Evolutionary conservation across 2,888 invertebrate genomes (phyloP), one percentile per base, ranked within the genome.

Genomic region (Crossocerus cetratus): DNA sequence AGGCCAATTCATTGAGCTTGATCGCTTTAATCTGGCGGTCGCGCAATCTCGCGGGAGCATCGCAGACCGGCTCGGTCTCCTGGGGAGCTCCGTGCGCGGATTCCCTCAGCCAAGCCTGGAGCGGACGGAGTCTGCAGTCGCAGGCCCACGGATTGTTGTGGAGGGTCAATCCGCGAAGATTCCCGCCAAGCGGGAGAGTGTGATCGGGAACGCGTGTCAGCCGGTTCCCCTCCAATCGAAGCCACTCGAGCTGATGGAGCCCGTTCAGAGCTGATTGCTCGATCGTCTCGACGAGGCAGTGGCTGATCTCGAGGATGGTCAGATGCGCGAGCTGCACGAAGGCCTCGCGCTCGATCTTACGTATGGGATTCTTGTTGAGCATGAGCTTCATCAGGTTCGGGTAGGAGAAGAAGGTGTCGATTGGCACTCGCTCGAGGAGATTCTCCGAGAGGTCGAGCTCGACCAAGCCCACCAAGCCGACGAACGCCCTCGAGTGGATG

Each of bases 81-180:
- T 95, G 94, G 8, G 96, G 95, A 81, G 95, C 94, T 86, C 94
- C 95, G 87, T 94, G 94, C 0, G 86, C 83, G 0, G 89, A 87
- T 87, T 93, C 93, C 80, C 93, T 92, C 84, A 97, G 92, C 96
- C 97, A 97, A 77, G 92, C 91, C 86, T 96, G 94, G 86, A 97
- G 91, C 84, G 95, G 94, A 81, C 94, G 91, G 86, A 97, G 92
- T 82, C 94, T 93, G 90, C 97, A 97, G 90, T 97, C 96, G 90
- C 97, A 97, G 82, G 94, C 93, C 97, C 97, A 97, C 79, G 95
- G 95, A 92, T 97, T 97, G 88, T 94, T 95, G 89, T 97, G 95
- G 81, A 97, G 91, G 85, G 95, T 94, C 70, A 97, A 93, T 69
- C 96, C 96, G 83, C 95, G 94, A 81, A 97, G 91, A 60, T 94